phyloP scores from a whole-genome alignment of 2,797 vertebrate species.

The Chrosomus eos region DNA sequence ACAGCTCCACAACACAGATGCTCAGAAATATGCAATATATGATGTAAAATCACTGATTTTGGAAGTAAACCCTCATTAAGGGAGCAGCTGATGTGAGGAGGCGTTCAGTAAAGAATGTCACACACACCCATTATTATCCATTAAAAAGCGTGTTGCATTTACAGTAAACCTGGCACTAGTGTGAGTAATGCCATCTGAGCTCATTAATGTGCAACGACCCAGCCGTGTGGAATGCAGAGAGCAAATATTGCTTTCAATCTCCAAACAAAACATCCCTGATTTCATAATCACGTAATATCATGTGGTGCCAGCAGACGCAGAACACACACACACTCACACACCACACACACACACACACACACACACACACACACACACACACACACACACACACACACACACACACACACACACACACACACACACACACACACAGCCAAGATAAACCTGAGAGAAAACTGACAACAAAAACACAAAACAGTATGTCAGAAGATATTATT shows the following conservation, averaged over 20 bases:
- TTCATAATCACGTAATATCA: conserved; percentile 61
- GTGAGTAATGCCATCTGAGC: conserved; percentile 56
- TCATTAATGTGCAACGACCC: conserved; percentile 42
- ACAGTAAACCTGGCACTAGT: conserved; percentile 33
- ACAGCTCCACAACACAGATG: conserved; percentile 20
- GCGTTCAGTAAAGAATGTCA: not conserved
- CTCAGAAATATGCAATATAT: not conserved
- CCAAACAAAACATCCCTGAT: conserved; percentile 38
- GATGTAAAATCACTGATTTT: not conserved
- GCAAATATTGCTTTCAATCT: conserved; percentile 48
- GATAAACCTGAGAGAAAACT: not conserved
- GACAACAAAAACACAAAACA: not conserved
- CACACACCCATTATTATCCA: not conserved
- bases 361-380: too few species aligned
- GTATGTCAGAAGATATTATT: not conserved
- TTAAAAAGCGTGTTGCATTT: not conserved
- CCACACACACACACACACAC: too few species aligned
- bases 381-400: too few species aligned
- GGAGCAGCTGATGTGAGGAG: not conserved
- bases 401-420: too few species aligned
- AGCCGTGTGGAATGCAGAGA: not conserved
- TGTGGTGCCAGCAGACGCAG: conserved; percentile 54
- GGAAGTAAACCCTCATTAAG: conserved; percentile 4
- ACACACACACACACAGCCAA: too few species aligned
- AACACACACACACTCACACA: not conserved